Percentiles rank a stretch among this genome's conserved stretches.
Evolutionary conservation across 2,888 invertebrate genomes (phyloP).

Genomic region (Liopterus haemorrhoidalis): DNA sequence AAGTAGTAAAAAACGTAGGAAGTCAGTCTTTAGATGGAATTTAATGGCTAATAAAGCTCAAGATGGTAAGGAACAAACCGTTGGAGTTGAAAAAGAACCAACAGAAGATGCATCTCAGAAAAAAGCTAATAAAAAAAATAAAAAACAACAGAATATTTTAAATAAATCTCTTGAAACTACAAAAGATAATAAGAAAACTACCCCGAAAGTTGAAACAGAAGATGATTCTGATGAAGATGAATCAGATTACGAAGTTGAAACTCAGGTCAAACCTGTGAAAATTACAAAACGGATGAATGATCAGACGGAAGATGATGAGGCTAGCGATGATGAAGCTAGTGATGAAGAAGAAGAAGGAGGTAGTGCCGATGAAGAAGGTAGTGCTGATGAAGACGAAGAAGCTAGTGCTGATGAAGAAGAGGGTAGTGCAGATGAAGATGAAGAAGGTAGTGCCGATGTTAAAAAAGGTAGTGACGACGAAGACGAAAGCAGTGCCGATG

Average conservation of each 20-base stretch:
- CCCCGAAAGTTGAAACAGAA: conserved; percentile 4
- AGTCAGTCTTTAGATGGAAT: background rate
- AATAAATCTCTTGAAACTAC: background rate
- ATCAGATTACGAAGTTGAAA: conserved; percentile 27
- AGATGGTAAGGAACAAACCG: conserved; percentile 7
- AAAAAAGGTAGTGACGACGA: conserved; percentile 1
- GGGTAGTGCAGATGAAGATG: conserved; percentile 15
- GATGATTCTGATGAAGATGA: conserved; percentile 23
- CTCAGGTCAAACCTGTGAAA: conserved; percentile 19
- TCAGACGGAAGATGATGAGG: conserved; percentile 14
- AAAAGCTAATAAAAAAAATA: background rate
- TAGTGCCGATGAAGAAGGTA: conserved; percentile 20
- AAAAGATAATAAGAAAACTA: background rate
- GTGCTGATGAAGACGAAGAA: conserved; percentile 27
- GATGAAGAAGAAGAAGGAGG: conserved; percentile 22
- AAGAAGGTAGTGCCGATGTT: conserved; percentile 9
- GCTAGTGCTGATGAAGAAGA: conserved; percentile 26
- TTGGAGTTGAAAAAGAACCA: conserved; percentile 10
- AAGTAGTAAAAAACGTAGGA: conserved; percentile 13
- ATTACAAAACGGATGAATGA: conserved; percentile 21
- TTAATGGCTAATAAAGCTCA: conserved; percentile 9
- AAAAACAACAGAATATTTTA: background rate
- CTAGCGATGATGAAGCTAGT: conserved; percentile 12
- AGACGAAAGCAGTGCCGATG: background rate
- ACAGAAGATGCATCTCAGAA: background rate